Conservation (phyloP, 2,888 invertebrate genomes). For the Xestia sexstrigata region DNA sequence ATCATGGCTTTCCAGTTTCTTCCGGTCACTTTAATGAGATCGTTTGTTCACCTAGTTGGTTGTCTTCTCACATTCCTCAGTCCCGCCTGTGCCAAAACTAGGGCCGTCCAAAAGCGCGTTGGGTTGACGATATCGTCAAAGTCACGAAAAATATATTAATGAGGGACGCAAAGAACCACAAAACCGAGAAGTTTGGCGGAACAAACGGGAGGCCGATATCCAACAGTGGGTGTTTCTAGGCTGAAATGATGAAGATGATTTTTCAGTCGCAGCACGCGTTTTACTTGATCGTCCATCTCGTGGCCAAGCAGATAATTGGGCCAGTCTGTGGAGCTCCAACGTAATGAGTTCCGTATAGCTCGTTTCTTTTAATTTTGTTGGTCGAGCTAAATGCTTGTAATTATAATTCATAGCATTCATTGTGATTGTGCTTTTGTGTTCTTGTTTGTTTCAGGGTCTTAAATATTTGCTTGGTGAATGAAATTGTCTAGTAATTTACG, state of each 20-base stretch:
- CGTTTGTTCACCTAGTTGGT: too few species aligned
- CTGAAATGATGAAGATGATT: neutral
- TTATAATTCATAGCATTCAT: conserved; percentile 19
- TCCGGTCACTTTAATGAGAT: too few species aligned
- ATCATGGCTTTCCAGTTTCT: too few species aligned
- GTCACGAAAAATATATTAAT: neutral
- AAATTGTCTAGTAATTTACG: neutral
- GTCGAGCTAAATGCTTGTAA: neutral
- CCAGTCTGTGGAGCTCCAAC: neutral
- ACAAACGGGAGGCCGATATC: neutral
- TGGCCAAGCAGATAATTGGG: conserved; percentile 10
- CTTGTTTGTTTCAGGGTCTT: neutral
- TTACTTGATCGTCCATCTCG: neutral
- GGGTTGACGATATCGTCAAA: neutral
- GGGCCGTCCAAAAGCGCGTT: neutral
- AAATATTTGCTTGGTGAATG: neutral
- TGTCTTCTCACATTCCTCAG: too few species aligned
- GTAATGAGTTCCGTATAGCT: conserved; percentile 59
- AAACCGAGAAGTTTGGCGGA: neutral
- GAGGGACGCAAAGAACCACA: neutral
- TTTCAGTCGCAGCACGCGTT: neutral
- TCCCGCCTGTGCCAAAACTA: neutral
- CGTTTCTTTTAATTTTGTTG: conserved; percentile 24
- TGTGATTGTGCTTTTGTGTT: conserved; percentile 11
- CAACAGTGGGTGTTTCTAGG: neutral